Conservation (phyloP, 2,113 vertebrate genomes). For the Cololabis saira region DNA sequence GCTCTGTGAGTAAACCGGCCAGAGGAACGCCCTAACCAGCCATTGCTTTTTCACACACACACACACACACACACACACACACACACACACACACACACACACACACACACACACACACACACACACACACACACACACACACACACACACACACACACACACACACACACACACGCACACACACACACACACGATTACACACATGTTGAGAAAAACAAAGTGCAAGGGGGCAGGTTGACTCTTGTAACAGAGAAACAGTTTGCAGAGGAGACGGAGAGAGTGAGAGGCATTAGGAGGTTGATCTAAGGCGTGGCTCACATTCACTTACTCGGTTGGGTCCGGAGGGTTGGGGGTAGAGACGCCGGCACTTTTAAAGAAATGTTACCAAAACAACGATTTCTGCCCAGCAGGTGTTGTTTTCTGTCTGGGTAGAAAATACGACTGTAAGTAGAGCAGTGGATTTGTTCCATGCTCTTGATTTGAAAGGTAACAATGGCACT, state of each 20-base stretch:
- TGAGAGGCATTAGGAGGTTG: constrained; percentile 90
- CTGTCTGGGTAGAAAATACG: background rate
- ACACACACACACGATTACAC: constrained; percentile 28
- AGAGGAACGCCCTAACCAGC: constrained; percentile 54
- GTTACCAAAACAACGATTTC: constrained; percentile 1
- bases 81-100: constrained; percentile 33
- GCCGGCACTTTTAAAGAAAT: constrained; percentile 4
- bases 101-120: constrained; percentile 26
- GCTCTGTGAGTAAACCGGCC: constrained; percentile 70
- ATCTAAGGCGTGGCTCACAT: constrained; percentile 95
- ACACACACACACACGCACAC: constrained; percentile 31
- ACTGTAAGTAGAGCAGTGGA: too few species aligned
- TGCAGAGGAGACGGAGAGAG: constrained; percentile 84
- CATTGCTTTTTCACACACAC: constrained; percentile 32
- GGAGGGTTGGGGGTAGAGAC: constrained; percentile 13
- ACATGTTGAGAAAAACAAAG: constrained; percentile 63
- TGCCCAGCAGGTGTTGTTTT: background rate
- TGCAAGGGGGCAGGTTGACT: constrained; percentile 86
- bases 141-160: constrained; percentile 31
- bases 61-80: too few species aligned
- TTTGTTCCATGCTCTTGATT: too few species aligned
- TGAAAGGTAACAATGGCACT: too few species aligned
- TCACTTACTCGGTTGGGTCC: constrained; percentile 87
- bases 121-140: constrained; percentile 31
- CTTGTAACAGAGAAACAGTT: constrained; percentile 92